phyloP scores from a whole-genome alignment of 2,888 invertebrate genomes.

The Hybos culiciformis region DNA sequence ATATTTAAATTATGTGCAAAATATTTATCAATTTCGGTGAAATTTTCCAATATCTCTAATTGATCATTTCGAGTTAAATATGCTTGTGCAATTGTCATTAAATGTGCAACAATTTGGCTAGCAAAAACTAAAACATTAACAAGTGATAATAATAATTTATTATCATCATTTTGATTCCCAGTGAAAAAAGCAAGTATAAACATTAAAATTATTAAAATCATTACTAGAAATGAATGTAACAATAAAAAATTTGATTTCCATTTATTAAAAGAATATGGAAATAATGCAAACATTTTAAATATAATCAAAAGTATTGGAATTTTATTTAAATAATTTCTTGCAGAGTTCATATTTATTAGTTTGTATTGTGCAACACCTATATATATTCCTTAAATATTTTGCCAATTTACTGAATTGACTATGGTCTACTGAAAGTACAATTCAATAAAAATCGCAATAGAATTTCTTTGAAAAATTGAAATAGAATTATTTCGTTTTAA shows the following conservation, averaged over 20 bases:
- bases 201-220: background rate
- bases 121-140: conserved; percentile 16
- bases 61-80: conserved; percentile 13
- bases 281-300: background rate
- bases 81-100: conserved; percentile 18
- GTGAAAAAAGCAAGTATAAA: background rate
- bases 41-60: conserved; percentile 11
- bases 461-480: no score
- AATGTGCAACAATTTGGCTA: conserved; percentile 17
- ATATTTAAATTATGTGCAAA: conserved; percentile 11
- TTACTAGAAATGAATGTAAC: background rate
- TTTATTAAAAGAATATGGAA: background rate
- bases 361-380: no score
- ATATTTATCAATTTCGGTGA: conserved; percentile 13
- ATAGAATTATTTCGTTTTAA: no score
- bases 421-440: no score
- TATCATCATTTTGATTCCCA: background rate
- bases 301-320: no score
- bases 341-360: no score
- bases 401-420: no score
- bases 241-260: background rate
- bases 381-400: no score
- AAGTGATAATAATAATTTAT: conserved; percentile 7
- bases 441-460: no score
- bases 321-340: no score